Evolutionary conservation across 2,797 vertebrate genomes (phyloP), one percentile per base, ranked within the genome.

Genomic region (Pteropus rufus): DNA sequence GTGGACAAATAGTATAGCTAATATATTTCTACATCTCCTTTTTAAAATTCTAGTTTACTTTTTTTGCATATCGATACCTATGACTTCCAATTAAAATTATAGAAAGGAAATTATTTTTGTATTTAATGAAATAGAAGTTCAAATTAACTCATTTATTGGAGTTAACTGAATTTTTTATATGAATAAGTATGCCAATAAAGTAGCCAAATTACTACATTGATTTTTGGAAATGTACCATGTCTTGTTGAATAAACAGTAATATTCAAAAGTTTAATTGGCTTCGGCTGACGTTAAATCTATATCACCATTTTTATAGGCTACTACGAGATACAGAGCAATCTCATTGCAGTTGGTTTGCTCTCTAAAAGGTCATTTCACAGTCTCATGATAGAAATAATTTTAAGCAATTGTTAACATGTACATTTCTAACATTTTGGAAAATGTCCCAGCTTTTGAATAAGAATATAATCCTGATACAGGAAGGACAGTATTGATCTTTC

Each of bases 371-470:
- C 41, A 73, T 67, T 77, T 88, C 31, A 56, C 21, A 56, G 10
- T 15, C 29, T 0, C 60, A 29, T 2, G 23, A 41, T 2, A 94
- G 16, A 88, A 90, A 75, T 26, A 65, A 94, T 41, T 64, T 85
- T 75, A 80, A 93, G 44, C 79, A 83, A 60, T 84, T 77, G 34
- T 10, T 54, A 19, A 3, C 23, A 86, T 18, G 12, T 24, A 23
- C 41, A 26, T 56, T 89, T 75, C 49, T 89, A 84, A 36, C 82
- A 76, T 52, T 89, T 96, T 29, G 88, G 67, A 90, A 94, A 92
- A 65, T 58, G 14, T 19, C 81, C 29, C 52, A 29, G n/a, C 19
- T 79, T 80, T 86, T 70, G 31, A 95, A 56, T 73, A 52, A 41
- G 24, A 88, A 44, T 54, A 72, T 49, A 85, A 56, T 70, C 21